A percentile compares a stretch with the other conserved stretches of the same genome.
These are phyloP conservation scores for Lordiphosa fenestrarum DNA, from an alignment of 2,888 invertebrate genomes.

Conservation along the genomic window DNA sequence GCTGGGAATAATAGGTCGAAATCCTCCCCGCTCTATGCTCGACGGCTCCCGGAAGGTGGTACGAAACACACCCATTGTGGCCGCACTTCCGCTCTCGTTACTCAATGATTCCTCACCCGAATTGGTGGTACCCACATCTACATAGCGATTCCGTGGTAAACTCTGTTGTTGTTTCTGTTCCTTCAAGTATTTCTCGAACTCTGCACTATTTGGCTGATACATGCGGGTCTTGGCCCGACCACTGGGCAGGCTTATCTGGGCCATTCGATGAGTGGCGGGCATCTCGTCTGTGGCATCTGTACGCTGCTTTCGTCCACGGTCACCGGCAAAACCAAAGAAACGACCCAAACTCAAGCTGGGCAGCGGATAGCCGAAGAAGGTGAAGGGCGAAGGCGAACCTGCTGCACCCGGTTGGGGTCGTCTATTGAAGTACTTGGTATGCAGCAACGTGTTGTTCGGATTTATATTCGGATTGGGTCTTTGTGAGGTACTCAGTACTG, in stretches of 20 bases:
- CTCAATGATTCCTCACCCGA: conserved; percentile 75
- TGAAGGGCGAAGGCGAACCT: conserved; percentile 84
- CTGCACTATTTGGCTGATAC: conserved; percentile 78
- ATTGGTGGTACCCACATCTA: conserved; percentile 46
- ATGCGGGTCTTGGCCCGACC: conserved; percentile 77
- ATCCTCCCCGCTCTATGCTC: conserved; percentile 87
- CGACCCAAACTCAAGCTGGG: conserved; percentile 87
- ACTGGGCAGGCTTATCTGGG: conserved; percentile 54
- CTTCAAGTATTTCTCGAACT: conserved; percentile 78
- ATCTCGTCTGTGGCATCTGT: conserved; percentile 59
- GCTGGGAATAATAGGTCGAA: conserved; percentile 87
- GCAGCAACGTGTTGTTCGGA: conserved; percentile 79
- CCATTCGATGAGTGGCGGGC: conserved; percentile 76
- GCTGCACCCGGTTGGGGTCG: conserved; percentile 53
- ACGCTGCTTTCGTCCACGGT: conserved; percentile 77
- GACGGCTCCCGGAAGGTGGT: conserved; percentile 78
- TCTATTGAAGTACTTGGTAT: conserved; percentile 78
- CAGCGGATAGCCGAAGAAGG: conserved; percentile 92
- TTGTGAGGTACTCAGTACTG: conserved; percentile 65
- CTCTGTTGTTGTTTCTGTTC: conserved; percentile 56
- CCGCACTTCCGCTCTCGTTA: conserved; percentile 73
- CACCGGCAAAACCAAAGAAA: conserved; percentile 81
- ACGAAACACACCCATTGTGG: conserved; percentile 67
- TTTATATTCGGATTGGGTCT: conserved; percentile 80
- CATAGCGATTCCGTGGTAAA: conserved; percentile 62